phyloP scores from a whole-genome alignment of 2,113 vertebrate species.

The Colossoma macropomum region DNA sequence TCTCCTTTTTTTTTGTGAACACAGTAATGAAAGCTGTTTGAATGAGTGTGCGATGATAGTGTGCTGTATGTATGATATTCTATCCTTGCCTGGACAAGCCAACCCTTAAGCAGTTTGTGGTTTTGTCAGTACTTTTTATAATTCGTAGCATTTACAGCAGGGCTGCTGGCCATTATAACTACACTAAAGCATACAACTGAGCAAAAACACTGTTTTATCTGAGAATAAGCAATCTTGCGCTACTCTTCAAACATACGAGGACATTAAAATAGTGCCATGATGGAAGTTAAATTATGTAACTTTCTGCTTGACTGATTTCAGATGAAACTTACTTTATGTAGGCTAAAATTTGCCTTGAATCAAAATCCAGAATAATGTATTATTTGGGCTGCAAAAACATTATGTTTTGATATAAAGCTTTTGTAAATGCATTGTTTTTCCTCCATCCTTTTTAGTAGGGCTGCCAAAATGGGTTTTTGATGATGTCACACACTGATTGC shows the following conservation, averaged over 20 bases:
- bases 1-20: slow-evolving; percentile 23
- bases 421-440: slow-evolving; percentile 11
- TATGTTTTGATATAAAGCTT: slow-evolving; percentile 11
- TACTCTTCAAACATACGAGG: slow-evolving; percentile 26
- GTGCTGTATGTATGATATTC: slow-evolving; percentile 34
- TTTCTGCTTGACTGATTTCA: slow-evolving; percentile 38
- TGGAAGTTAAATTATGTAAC: slow-evolving; percentile 34
- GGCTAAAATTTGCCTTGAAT: slow-evolving; percentile 21
- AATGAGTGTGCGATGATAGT: slow-evolving; percentile 34
- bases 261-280: slow-evolving; percentile 46
- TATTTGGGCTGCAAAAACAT: slow-evolving; percentile 15
- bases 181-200: slow-evolving; percentile 45
- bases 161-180: slow-evolving; percentile 53
- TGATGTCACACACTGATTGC: not conserved
- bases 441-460: not conserved
- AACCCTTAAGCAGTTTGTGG: slow-evolving; percentile 24
- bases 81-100: slow-evolving; percentile 32
- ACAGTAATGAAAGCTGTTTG: slow-evolving; percentile 56
- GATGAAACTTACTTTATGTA: slow-evolving; percentile 40
- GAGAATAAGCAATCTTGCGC: slow-evolving; percentile 13
- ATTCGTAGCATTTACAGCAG: slow-evolving; percentile 46
- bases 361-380: slow-evolving; percentile 1
- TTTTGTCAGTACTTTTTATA: slow-evolving; percentile 50
- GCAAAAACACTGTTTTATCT: slow-evolving; percentile 18
- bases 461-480: not conserved